Percentiles rank a stretch among this genome's conserved stretches.
Evolutionary conservation across 2,113 vertebrate species (phyloP).

Genomic region (Perca flavescens): DNA sequence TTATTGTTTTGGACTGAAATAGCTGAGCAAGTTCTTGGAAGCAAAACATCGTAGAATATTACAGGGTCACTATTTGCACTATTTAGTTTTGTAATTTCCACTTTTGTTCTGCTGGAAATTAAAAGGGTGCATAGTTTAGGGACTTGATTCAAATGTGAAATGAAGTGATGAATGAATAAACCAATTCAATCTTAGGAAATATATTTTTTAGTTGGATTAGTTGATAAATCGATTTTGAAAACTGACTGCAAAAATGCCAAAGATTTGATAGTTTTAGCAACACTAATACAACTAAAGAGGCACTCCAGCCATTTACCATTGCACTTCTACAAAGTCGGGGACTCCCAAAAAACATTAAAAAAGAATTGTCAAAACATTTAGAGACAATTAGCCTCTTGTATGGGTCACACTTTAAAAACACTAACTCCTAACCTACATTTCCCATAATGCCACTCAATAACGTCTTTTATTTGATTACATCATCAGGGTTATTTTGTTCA

Average conservation of each 20-base stretch:
- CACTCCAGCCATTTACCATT: not conserved
- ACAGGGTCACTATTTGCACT: not conserved
- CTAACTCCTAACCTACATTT: not conserved
- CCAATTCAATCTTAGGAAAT: not conserved
- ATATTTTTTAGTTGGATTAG: not conserved
- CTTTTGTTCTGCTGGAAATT: not conserved
- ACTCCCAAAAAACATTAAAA: too few species aligned
- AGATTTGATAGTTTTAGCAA: not conserved
- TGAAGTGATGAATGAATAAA: not conserved
- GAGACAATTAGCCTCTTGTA: not conserved
- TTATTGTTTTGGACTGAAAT: not conserved
- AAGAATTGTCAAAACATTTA: too few species aligned
- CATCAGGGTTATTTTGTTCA: not conserved
- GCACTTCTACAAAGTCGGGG: not conserved
- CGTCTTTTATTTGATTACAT: not conserved
- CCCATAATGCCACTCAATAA: not conserved
- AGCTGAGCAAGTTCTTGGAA: not conserved
- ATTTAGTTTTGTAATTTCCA: not conserved
- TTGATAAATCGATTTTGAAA: not conserved
- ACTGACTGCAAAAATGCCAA: not conserved
- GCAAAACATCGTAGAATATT: not conserved
- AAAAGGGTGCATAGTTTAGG: not conserved
- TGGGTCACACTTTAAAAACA: not conserved
- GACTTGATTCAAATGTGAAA: not conserved
- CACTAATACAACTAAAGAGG: not conserved